These are phyloP conservation scores for Neoitamus cyanurus DNA, from an alignment of 2,888 invertebrate species.

Conservation along the genomic window DNA sequence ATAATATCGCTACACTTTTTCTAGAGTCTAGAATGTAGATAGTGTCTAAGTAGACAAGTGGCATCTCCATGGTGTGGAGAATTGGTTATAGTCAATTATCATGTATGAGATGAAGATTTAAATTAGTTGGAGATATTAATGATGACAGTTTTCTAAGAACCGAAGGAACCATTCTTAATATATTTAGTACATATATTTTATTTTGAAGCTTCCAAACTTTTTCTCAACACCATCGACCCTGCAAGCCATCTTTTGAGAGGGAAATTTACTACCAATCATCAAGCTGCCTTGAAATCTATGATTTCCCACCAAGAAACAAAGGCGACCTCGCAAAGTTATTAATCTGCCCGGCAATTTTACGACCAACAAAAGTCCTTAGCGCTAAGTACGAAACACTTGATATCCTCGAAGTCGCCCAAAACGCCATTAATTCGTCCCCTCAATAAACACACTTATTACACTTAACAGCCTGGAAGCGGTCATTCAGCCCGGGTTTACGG, in stretches of 20 bases:
- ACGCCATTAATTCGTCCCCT: conserved; percentile 42
- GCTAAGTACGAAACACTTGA: conserved; percentile 37
- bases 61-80: too few species aligned
- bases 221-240: too few species aligned
- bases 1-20: neutral
- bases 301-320: conserved; percentile 2
- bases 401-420: conserved; percentile 25
- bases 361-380: conserved; percentile 9
- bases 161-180: too few species aligned
- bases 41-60: too few species aligned
- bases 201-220: too few species aligned
- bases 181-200: too few species aligned
- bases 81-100: too few species aligned
- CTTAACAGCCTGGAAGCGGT: conserved; percentile 39
- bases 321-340: neutral
- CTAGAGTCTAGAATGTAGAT: too few species aligned
- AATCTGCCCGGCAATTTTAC: conserved; percentile 14
- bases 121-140: too few species aligned
- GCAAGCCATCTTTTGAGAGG: neutral
- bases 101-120: too few species aligned
- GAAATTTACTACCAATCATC: neutral
- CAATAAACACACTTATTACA: conserved; percentile 44
- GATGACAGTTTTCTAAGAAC: too few species aligned
- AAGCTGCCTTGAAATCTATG: neutral
- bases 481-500: conserved; percentile 27